These are phyloP conservation scores for Suillia variegata DNA, from an alignment of 2,888 invertebrate genomes.

Conservation along the genomic window DNA sequence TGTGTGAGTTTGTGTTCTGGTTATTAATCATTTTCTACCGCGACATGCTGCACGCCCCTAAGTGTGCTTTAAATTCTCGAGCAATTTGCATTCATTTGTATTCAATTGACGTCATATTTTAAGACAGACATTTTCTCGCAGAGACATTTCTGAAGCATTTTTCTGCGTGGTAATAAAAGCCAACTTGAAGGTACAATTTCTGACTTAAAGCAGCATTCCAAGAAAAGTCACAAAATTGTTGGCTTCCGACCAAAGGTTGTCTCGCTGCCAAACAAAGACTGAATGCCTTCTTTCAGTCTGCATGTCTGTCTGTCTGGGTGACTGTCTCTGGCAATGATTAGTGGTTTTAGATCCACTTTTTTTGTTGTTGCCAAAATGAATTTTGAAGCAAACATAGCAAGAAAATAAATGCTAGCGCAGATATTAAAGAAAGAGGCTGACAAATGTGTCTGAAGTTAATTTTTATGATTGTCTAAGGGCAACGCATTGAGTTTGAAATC, in stretches of 20 bases:
- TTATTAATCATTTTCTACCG: no score
- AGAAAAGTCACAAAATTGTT: slow-evolving; percentile 3
- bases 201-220: slow-evolving; percentile 4
- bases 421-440: no score
- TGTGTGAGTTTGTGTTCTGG: no score
- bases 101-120: slow-evolving; percentile 36
- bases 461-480: no score
- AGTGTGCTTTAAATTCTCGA: no score
- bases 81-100: slow-evolving; percentile 37
- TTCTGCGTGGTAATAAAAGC: not conserved
- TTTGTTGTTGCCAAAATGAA: no score
- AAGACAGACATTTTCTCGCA: slow-evolving; percentile 10
- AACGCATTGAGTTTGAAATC: no score
- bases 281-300: not conserved
- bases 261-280: not conserved
- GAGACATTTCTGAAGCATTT: no score
- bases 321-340: not conserved
- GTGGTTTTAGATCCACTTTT: slow-evolving; percentile 4
- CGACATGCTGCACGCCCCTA: no score
- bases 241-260: slow-evolving; percentile 6
- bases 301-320: not conserved
- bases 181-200: slow-evolving; percentile 4
- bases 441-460: no score
- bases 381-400: no score
- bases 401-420: no score